Percentiles rank a stretch among this genome's conserved stretches.
Evolutionary conservation across 30 jellyfish, hydroid and myxozoan species (phyloP).

Genomic region (Nemopilema nomurai): DNA sequence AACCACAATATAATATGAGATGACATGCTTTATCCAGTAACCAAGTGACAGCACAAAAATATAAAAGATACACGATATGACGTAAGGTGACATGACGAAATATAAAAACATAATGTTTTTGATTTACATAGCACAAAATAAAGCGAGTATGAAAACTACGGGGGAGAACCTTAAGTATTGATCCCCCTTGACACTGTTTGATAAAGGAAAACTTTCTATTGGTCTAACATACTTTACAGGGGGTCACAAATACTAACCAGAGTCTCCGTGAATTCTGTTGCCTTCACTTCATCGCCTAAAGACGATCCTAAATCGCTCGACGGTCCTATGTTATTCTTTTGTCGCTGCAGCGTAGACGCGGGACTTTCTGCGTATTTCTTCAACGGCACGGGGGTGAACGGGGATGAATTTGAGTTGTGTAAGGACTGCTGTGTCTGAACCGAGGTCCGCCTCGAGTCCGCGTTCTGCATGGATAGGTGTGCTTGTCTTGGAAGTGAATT

Average conservation of each 20-base stretch:
- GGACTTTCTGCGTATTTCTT: slow-evolving; percentile 78
- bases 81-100: neutral
- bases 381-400: slow-evolving; percentile 61
- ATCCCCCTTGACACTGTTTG: no score
- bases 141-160: no score
- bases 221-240: no score
- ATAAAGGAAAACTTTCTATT: no score
- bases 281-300: slow-evolving; percentile 80
- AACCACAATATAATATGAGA: no score
- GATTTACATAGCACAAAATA: no score
- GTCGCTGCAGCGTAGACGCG: slow-evolving; percentile 76
- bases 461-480: slow-evolving; percentile 25
- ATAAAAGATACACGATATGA: neutral
- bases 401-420: slow-evolving; percentile 52
- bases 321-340: slow-evolving; percentile 56
- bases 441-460: slow-evolving; percentile 42
- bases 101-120: no score
- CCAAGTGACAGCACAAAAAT: no score
- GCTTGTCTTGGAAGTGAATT: slow-evolving; percentile 56
- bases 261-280: slow-evolving; percentile 62
- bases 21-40: no score
- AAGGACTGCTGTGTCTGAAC: slow-evolving; percentile 32
- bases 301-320: slow-evolving; percentile 98
- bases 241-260: slow-evolving; percentile 42
- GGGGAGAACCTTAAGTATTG: no score